Conservation (phyloP, 2,797 vertebrate species). For the Cygnus olor region DNA sequence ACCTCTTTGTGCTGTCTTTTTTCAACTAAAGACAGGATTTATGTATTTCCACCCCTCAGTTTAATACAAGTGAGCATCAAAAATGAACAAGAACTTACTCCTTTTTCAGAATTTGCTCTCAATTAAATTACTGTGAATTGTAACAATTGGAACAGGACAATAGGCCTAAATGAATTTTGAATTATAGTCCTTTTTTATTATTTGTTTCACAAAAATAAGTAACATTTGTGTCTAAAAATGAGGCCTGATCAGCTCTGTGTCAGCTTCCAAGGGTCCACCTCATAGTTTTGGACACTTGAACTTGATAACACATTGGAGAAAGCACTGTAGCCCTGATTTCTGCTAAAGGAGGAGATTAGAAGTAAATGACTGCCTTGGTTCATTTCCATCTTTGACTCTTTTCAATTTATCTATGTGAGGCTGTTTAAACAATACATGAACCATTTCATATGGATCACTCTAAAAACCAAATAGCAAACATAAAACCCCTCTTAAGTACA, state of each 20-base stretch:
- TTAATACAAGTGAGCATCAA: not conserved
- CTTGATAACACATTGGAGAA: not conserved
- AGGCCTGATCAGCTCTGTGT: not conserved
- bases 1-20: not conserved
- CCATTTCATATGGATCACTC: not conserved
- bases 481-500: not conserved
- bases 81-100: not conserved
- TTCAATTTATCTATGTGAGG: not conserved
- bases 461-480: not conserved
- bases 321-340: not conserved
- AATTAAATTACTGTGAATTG: not conserved
- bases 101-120: not conserved
- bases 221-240: not conserved
- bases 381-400: not conserved
- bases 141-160: not conserved
- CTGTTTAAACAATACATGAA: not conserved
- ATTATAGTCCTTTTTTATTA: not conserved
- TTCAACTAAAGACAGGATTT: not conserved
- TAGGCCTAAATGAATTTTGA: not conserved
- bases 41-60: not conserved
- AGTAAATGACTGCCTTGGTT: not conserved
- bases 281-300: not conserved
- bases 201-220: conserved; percentile 6
- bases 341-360: not conserved
- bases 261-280: not conserved